Base-by-base conservation (phyloP, 2,888 invertebrate species). In the Agrochola circellaris region DNA sequence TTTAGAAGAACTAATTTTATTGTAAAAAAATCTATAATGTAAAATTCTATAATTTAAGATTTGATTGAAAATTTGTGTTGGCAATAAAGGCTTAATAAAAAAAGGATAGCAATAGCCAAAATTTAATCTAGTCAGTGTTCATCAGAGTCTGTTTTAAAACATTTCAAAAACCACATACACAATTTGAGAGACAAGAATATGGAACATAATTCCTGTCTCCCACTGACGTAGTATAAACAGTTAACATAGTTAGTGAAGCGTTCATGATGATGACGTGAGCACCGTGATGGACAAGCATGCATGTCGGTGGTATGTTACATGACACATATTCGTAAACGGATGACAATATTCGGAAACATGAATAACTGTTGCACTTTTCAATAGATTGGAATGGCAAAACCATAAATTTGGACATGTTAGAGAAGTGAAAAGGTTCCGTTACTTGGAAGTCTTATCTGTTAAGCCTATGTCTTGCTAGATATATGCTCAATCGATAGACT, bases 281-380 rank as follows among this genome's bases (percentile, higher is more conserved):
- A 79, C 77, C 69, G 83, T 77, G 76, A 77, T 71, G 72, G 71
- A 84, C 77, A 86, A 90, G 90, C 90, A 89, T 90, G 90, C 89
- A 83, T 74, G 75, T 72, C 65, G 62, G 68, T 69, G 76, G 62
- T 65, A 68, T 70, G 69, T 69, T 72, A 87, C 84, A 77, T 79
- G n/a, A 73, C 38, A 84, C 26, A 58, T 56, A 79, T 73, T 79
- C 58, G n/a, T 80, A 81, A 74, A 83, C 74, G 61, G 34, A 30
- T 26, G 75, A 81, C 15, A 79, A 77, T 38, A 77, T 77, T 72
- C 73, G 61, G 42, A 75, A 58, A 70, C 77, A 82, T 65, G 62
- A 79, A 77, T 15, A 70, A 83, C 74, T 65, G 58, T 38, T 45
- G 20, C 11, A 38, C 26, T 74, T n/a, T 15, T 74, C 20, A 26